Evolutionary conservation across 2,113 vertebrate genomes (phyloP).

Genomic region (Larimichthys polyactis): DNA sequence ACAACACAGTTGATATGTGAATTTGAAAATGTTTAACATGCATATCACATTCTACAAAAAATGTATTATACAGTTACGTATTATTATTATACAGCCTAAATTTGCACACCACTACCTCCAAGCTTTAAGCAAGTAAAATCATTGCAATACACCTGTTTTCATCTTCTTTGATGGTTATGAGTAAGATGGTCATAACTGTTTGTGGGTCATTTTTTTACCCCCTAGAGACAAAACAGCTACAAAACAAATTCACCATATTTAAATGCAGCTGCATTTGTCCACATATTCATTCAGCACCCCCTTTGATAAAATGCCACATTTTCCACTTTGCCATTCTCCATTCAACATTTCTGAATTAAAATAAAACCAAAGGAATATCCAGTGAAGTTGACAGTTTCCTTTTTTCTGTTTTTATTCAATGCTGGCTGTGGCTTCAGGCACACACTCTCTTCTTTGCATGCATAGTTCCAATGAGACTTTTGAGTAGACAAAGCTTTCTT

Average conservation of each 20-base stretch:
- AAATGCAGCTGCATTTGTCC: conserved; percentile 51
- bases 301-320: conserved; percentile 58
- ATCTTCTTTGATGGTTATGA: conserved; percentile 16
- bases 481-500: conserved; percentile 52
- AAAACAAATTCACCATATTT: conserved; percentile 50
- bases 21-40: conserved; percentile 39
- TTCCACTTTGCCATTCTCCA: conserved; percentile 41
- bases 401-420: conserved; percentile 28
- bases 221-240: conserved; percentile 15
- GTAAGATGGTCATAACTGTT: too few relatives aligned
- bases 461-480: conserved; percentile 62
- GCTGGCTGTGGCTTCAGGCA: conserved; percentile 62
- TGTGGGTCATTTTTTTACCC: conserved; percentile 18
- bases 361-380: conserved; percentile 50
- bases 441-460: conserved; percentile 54
- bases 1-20: conserved; percentile 8
- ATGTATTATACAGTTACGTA: not conserved
- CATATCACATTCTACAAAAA: conserved; percentile 11
- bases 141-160: conserved; percentile 8
- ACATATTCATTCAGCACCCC: conserved; percentile 22
- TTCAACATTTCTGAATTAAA: conserved; percentile 59
- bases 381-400: conserved; percentile 40
- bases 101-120: not conserved
- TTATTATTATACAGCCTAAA: too few relatives aligned
- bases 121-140: conserved; percentile 10